phyloP scores from a whole-genome alignment of 1,140 invertebrate genomes.

The Bombus pascuorum region DNA sequence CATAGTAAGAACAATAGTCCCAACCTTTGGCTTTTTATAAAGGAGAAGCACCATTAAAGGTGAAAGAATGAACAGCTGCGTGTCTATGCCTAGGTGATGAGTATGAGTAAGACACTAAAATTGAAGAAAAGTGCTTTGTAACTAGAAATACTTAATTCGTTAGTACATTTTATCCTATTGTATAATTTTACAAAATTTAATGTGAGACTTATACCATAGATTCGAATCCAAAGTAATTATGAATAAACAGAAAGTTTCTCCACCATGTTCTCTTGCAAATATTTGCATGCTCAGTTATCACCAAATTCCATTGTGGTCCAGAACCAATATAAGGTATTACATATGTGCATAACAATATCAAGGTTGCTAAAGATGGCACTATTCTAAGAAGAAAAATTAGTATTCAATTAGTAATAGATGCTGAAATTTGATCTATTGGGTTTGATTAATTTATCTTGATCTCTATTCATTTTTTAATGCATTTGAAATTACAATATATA shows the following conservation, averaged over 20 bases:
- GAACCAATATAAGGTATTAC: slow-evolving; percentile 85
- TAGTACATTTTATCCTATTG: background rate
- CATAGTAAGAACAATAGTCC: slow-evolving; percentile 80
- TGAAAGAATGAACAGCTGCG: slow-evolving; percentile 89
- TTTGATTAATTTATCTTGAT: background rate
- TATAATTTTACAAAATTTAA: background rate
- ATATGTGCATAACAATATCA: slow-evolving; percentile 87
- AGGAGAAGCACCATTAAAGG: slow-evolving; percentile 87
- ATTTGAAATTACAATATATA: background rate
- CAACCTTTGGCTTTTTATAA: slow-evolving; percentile 85
- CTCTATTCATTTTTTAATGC: background rate
- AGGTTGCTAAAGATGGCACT: slow-evolving; percentile 84
- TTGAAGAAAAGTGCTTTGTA: slow-evolving; percentile 9
- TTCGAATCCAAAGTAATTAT: slow-evolving; percentile 87
- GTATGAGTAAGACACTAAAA: slow-evolving; percentile 88
- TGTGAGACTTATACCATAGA: slow-evolving; percentile 82
- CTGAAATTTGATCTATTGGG: background rate
- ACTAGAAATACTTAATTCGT: slow-evolving; percentile 3
- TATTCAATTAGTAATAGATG: background rate
- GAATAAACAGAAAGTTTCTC: slow-evolving; percentile 86
- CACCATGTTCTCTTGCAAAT: slow-evolving; percentile 86
- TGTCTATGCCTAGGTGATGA: slow-evolving; percentile 92
- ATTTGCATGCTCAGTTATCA: slow-evolving; percentile 85
- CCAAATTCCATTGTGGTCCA: slow-evolving; percentile 87
- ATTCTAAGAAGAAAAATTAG: slow-evolving; percentile 79